Conservation (phyloP, 2,113 vertebrate genomes). For the Dasyurus viverrinus region DNA sequence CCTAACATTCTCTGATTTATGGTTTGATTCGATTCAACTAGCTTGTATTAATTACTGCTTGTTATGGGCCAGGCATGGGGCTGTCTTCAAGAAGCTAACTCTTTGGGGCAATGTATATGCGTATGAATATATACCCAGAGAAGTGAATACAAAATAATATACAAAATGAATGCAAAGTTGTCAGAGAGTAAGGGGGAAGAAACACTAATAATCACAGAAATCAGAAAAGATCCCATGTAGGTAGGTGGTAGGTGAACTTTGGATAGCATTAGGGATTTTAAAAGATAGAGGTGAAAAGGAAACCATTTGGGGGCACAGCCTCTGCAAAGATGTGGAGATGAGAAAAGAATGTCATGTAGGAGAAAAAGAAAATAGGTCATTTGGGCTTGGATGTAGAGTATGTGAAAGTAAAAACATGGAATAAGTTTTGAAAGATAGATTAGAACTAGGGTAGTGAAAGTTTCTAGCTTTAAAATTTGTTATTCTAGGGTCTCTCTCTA, state of each 20-base stretch:
- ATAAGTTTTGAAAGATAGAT: background rate
- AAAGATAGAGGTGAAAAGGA: background rate
- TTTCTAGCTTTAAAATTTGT: background rate
- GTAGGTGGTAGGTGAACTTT: background rate
- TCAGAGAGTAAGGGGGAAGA: background rate
- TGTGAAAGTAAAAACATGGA: background rate
- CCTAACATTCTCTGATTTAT: background rate
- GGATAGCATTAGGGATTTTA: background rate
- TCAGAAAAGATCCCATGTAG: background rate
- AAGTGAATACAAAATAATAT: background rate
- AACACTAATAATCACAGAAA: background rate
- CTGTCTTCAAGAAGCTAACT: background rate
- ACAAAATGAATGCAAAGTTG: background rate
- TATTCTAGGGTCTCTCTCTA: background rate
- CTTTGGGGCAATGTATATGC: too few relatives aligned
- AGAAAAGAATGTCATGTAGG: background rate
- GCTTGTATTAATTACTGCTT: background rate
- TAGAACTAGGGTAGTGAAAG: too few relatives aligned
- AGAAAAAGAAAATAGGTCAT: background rate
- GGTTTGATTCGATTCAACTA: background rate
- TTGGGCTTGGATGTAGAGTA: background rate
- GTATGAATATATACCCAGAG: background rate
- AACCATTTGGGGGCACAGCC: background rate
- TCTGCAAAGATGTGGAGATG: background rate
- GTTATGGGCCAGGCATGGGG: background rate